Evolutionary conservation across 2,888 invertebrate genomes (phyloP).

Genomic region (Papilio demoleus): DNA sequence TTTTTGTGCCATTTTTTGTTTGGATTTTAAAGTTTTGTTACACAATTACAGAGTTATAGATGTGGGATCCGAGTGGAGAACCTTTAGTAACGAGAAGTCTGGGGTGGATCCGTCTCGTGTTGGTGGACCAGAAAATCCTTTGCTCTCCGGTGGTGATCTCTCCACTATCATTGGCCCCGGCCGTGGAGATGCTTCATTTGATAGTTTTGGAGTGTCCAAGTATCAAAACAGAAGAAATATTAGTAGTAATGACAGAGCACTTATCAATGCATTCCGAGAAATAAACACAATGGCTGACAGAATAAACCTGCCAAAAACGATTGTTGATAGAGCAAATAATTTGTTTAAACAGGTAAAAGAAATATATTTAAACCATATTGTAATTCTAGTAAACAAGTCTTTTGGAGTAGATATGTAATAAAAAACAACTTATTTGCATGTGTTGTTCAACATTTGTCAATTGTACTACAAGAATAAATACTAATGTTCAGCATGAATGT

Average conservation of each 20-base stretch:
- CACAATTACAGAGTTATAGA: slow-evolving; percentile 93
- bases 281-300: slow-evolving; percentile 99
- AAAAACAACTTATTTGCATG: too few species aligned
- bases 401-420: too few species aligned
- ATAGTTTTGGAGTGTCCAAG: slow-evolving; percentile 91
- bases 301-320: slow-evolving; percentile 97
- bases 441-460: too few species aligned
- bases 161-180: slow-evolving; percentile 96
- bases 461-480: too few species aligned
- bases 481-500: too few species aligned
- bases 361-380: background rate
- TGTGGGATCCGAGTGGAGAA: slow-evolving; percentile 99
- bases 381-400: too few species aligned
- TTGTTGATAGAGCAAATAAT: slow-evolving; percentile 97
- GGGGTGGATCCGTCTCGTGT: slow-evolving; percentile 99
- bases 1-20: too few species aligned
- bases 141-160: slow-evolving; percentile 97
- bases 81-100: slow-evolving; percentile 99
- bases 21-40: slow-evolving; percentile 1
- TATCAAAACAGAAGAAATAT: slow-evolving; percentile 90
- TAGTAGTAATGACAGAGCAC: slow-evolving; percentile 96
- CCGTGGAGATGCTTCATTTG: slow-evolving; percentile 92
- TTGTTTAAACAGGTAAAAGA: slow-evolving; percentile 95
- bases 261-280: slow-evolving; percentile 98
- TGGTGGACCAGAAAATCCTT: slow-evolving; percentile 99